Conservation (phyloP, 2,113 vertebrate species). For the Lepus europaeus region DNA sequence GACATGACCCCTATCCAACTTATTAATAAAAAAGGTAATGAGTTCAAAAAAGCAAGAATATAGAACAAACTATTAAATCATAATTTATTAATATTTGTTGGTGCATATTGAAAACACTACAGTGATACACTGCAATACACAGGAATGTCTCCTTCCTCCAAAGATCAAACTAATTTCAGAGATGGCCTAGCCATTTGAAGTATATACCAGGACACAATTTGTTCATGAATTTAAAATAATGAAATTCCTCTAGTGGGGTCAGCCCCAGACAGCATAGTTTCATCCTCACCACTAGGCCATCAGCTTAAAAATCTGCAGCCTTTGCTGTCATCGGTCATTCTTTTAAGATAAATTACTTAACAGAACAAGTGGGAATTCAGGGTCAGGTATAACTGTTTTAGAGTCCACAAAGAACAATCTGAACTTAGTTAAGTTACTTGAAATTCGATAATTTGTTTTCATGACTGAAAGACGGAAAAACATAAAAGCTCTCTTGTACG, state of each 20-base stretch:
- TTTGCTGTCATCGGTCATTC: not conserved
- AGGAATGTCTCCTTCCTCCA: not conserved
- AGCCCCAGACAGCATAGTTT: not conserved
- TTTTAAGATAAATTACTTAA: slow-evolving; percentile 45
- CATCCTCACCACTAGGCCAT: slow-evolving; percentile 31
- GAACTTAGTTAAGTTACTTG: not conserved
- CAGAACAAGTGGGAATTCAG: slow-evolving; percentile 18
- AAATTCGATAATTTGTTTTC: not conserved
- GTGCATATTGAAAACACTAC: not conserved
- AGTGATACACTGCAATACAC: not conserved
- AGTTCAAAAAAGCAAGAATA: not conserved
- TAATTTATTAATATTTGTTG: not conserved
- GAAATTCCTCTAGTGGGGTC: slow-evolving; percentile 5
- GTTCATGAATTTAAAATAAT: not conserved
- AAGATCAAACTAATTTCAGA: slow-evolving; percentile 18
- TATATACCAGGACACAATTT: not conserved
- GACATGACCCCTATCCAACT: no score
- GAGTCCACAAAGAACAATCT: not conserved
- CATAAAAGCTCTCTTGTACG: not conserved
- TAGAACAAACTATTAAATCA: not conserved
- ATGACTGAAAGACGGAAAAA: not conserved
- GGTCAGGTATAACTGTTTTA: not conserved
- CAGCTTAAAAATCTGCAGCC: slow-evolving; percentile 31
- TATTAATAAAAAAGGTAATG: no score
- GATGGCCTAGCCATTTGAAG: not conserved